These are phyloP conservation scores for Holacanthella duospinosa DNA, from an alignment of 2,888 invertebrate species.

Conservation along the genomic window DNA sequence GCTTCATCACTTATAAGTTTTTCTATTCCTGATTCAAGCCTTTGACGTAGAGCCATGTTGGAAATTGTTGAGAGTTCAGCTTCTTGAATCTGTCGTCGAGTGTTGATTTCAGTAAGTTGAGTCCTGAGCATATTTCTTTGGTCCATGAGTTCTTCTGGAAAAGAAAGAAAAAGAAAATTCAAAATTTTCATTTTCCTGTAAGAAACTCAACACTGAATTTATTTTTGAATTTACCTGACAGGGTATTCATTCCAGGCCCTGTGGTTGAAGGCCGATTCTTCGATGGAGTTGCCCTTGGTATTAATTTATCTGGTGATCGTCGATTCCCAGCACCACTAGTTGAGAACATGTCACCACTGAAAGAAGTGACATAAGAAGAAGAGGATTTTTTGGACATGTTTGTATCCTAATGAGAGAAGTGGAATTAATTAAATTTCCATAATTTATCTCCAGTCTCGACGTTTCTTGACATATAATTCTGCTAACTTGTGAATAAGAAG, in stretches of 20 bases:
- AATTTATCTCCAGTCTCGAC: neutral
- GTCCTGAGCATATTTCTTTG: slow-evolving; percentile 61
- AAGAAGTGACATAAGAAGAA: slow-evolving; percentile 23
- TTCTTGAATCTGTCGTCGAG: slow-evolving; percentile 65
- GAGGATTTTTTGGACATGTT: slow-evolving; percentile 1
- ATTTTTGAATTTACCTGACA: neutral
- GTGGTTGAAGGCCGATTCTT: neutral
- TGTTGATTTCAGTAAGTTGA: slow-evolving; percentile 64
- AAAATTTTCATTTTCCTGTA: slow-evolving; percentile 1
- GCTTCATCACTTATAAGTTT: slow-evolving; percentile 62
- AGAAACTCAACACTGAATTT: neutral
- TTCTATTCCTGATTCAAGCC: slow-evolving; percentile 71
- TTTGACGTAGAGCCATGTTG: slow-evolving; percentile 66
- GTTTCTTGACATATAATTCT: neutral
- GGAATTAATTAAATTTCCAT: too few species aligned
- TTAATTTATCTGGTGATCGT: slow-evolving; percentile 16
- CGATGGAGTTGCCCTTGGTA: neutral
- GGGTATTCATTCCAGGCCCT: too few species aligned
- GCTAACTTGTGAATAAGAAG: slow-evolving; percentile 16
- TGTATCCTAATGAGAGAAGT: slow-evolving; percentile 3
- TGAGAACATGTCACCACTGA: slow-evolving; percentile 32
- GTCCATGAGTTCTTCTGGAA: slow-evolving; percentile 39
- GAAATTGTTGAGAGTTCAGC: slow-evolving; percentile 74
- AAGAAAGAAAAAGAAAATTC: too few species aligned
- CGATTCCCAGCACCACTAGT: slow-evolving; percentile 5